Percentiles rank a stretch among this genome's conserved stretches.
These are phyloP conservation scores for Morone saxatilis DNA, from an alignment of 2,113 vertebrate species.

Conservation along the genomic window DNA sequence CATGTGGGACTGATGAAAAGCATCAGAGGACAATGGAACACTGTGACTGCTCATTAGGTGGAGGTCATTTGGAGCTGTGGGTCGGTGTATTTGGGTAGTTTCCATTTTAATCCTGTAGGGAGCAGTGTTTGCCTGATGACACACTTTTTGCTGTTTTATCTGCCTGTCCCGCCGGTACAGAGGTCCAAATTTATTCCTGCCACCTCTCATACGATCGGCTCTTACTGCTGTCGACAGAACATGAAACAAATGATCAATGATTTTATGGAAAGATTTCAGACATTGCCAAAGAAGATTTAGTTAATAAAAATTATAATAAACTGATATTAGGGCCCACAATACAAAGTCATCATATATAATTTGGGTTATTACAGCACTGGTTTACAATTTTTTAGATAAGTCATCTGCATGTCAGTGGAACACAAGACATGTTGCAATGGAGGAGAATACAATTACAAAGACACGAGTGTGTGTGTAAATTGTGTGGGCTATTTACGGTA, in stretches of 20 bases:
- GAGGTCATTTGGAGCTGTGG: slow-evolving; percentile 59
- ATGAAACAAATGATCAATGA: slow-evolving; percentile 9
- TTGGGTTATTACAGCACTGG: slow-evolving; percentile 48
- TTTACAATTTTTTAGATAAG: slow-evolving; percentile 78
- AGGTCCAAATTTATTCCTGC: slow-evolving; percentile 87
- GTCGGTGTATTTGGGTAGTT: slow-evolving; percentile 59
- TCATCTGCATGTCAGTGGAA: slow-evolving; percentile 32
- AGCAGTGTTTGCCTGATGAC: slow-evolving; percentile 56
- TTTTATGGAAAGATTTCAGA: slow-evolving; percentile 1
- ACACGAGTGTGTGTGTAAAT: not conserved
- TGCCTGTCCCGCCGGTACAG: slow-evolving; percentile 84
- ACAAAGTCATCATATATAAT: slow-evolving; percentile 39
- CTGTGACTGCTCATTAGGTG: slow-evolving; percentile 54
- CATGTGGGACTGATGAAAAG: slow-evolving; percentile 68
- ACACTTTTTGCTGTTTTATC: slow-evolving; percentile 80
- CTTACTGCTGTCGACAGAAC: slow-evolving; percentile 81
- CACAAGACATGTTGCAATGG: slow-evolving; percentile 3
- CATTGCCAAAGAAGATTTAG: not conserved
- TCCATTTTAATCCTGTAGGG: slow-evolving; percentile 80
- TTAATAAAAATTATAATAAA: not conserved
- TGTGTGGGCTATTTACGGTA: slow-evolving; percentile 44
- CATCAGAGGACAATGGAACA: slow-evolving; percentile 56
- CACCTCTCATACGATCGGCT: slow-evolving; percentile 87
- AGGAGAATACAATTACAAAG: not conserved
- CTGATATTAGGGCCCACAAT: not conserved